A percentile compares a stretch with the other conserved stretches of the same genome.
Conservation (phyloP, 2,888 invertebrate genomes). For the Chymomyza procnemis region DNA sequence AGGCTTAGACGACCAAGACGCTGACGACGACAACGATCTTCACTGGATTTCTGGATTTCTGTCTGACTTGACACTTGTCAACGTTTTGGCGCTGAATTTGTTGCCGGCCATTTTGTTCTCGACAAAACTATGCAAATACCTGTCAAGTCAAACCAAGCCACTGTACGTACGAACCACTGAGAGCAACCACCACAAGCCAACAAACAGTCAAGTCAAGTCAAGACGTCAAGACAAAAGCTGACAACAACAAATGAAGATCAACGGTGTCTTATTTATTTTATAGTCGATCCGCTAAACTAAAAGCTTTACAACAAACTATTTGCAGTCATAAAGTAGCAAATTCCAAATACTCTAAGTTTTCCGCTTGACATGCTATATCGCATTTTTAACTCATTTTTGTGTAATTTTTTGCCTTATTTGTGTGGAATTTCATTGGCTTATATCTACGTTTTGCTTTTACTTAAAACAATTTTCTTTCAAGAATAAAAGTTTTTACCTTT, state of each 20-base stretch:
- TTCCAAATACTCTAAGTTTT: neutral
- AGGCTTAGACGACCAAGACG: no score
- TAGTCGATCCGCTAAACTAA: conserved; percentile 18
- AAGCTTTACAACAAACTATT: neutral
- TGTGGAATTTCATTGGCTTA: no score
- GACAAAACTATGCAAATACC: conserved; percentile 66
- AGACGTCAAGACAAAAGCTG: conserved; percentile 52
- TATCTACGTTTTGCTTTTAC: no score
- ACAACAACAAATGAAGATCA: conserved; percentile 71
- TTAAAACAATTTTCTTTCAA: no score
- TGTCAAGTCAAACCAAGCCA: conserved; percentile 50
- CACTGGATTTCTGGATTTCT: conserved; percentile 43
- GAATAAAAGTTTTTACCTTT: no score
- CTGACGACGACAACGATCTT: neutral
- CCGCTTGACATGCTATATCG: no score
- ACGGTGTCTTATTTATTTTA: conserved; percentile 68
- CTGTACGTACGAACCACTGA: no score
- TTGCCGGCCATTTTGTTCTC: conserved; percentile 55
- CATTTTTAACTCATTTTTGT: no score
- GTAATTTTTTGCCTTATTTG: no score
- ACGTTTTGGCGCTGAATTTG: conserved; percentile 46
- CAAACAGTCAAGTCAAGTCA: conserved; percentile 15
- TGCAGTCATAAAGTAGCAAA: conserved; percentile 36
- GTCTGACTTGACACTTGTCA: conserved; percentile 68
- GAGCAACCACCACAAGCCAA: no score